These are phyloP conservation scores for Megaceryle maxima DNA, from an alignment of 2,113 vertebrate species.

Conservation along the genomic window DNA sequence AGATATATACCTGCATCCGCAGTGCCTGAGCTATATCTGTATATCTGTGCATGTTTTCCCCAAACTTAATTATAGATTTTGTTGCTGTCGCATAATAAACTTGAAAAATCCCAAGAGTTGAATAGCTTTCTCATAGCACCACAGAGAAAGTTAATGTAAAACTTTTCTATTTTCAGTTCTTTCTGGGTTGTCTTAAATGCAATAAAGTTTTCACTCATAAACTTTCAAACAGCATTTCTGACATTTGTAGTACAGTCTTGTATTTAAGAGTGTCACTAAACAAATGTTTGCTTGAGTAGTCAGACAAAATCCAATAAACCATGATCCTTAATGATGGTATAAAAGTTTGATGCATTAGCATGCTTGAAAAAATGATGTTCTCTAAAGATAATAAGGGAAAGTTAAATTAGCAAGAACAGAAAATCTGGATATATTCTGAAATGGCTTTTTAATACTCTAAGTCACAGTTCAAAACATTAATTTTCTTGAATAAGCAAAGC, in stretches of 20 bases:
- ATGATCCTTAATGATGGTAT: slow-evolving; percentile 17
- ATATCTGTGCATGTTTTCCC: neutral
- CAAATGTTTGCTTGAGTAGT: slow-evolving; percentile 40
- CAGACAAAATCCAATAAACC: slow-evolving; percentile 44
- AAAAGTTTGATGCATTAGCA: slow-evolving; percentile 14
- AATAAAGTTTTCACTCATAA: neutral
- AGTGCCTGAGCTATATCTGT: neutral
- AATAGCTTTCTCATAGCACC: neutral
- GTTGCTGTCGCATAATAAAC: neutral
- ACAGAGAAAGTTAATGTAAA: neutral
- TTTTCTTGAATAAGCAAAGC: slow-evolving; percentile 31
- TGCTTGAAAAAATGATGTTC: neutral
- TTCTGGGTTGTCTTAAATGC: neutral
- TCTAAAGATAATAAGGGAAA: slow-evolving; percentile 16
- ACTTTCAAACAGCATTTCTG: slow-evolving; percentile 34
- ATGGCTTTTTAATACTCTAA: slow-evolving; percentile 8
- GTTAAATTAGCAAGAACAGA: slow-evolving; percentile 23
- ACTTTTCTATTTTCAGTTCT: neutral
- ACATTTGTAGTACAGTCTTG: neutral
- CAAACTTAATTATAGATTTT: neutral
- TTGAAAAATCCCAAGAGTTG: neutral
- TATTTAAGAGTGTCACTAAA: slow-evolving; percentile 1
- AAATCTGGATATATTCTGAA: neutral
- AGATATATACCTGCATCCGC: neutral
- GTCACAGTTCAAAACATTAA: slow-evolving; percentile 24